A percentile compares a stretch with the other conserved stretches of the same genome.
These are phyloP conservation scores for Sipha flava DNA, from an alignment of 1,140 invertebrate genomes.

Conservation along the genomic window DNA sequence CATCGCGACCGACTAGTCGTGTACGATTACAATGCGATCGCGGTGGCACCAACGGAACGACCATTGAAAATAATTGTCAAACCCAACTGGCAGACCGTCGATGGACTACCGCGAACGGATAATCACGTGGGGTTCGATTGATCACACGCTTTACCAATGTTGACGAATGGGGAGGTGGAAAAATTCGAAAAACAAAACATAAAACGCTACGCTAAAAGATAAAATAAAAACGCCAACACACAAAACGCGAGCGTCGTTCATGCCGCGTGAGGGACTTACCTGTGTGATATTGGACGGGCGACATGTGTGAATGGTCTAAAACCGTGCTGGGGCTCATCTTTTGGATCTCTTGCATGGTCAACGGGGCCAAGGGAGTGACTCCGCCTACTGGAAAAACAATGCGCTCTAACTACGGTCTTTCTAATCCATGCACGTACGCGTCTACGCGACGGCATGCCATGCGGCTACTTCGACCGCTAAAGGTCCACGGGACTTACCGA, in stretches of 20 bases:
- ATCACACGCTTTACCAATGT: too few relatives aligned
- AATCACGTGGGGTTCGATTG: too few relatives aligned
- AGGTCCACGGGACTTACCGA: not conserved
- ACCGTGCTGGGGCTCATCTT: conserved; percentile 38
- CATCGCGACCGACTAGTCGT: too few relatives aligned
- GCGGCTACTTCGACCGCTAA: too few relatives aligned
- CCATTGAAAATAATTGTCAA: too few relatives aligned
- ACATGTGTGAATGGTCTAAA: conserved; percentile 36
- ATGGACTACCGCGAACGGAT: too few relatives aligned
- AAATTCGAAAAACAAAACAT: not conserved
- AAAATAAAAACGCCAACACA: not conserved
- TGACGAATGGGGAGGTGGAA: too few relatives aligned
- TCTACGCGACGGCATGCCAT: too few relatives aligned
- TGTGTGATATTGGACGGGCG: conserved; percentile 33
- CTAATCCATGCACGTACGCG: not conserved
- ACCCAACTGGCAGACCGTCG: too few relatives aligned
- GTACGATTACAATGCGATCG: too few relatives aligned
- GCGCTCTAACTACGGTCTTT: not conserved
- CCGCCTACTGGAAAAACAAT: conserved; percentile 48
- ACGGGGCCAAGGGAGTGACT: conserved; percentile 63
- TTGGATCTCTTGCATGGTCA: conserved; percentile 68
- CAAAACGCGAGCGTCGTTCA: not conserved
- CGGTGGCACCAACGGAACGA: too few relatives aligned
- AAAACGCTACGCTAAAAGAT: not conserved
- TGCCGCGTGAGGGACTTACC: not conserved